A percentile compares a stretch with the other conserved stretches of the same genome.
phyloP scores from a whole-genome alignment of 2,888 invertebrate genomes.

The Quadriops clusia region DNA sequence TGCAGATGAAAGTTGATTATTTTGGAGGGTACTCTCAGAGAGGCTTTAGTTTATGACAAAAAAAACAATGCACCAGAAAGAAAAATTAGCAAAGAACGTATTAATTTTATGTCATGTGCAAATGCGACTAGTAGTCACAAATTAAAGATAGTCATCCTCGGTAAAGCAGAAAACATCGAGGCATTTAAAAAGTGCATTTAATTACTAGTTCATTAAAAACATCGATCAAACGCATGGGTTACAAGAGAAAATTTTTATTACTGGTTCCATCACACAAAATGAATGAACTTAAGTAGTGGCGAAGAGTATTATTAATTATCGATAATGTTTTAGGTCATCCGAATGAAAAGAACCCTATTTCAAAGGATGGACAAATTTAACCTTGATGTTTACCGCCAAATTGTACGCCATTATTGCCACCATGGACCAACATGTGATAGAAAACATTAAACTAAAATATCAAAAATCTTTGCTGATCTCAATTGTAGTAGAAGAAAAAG shows the following conservation, averaged over 20 bases:
- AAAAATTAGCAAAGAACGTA: no score
- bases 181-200: no score
- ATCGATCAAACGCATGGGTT: not conserved
- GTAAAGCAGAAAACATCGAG: no score
- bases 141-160: no score
- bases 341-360: not conserved
- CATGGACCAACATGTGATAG: constrained; percentile 5
- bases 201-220: not conserved
- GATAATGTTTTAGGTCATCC: not conserved
- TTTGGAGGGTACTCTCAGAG: no score
- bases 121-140: no score
- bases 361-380: constrained; percentile 3
- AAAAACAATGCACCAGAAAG: no score
- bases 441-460: constrained; percentile 2
- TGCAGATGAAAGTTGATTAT: no score
- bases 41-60: no score
- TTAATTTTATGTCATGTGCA: no score
- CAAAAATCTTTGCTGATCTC: constrained; percentile 1
- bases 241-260: not conserved
- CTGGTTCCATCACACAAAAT: not conserved
- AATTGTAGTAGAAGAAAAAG: constrained; percentile 1
- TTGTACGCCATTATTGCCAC: constrained; percentile 4
- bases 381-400: constrained; percentile 2
- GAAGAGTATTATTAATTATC: not conserved
- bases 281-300: not conserved